Base-by-base conservation (phyloP, 2,888 invertebrate genomes). In the Melikaiella ostensackeni region DNA sequence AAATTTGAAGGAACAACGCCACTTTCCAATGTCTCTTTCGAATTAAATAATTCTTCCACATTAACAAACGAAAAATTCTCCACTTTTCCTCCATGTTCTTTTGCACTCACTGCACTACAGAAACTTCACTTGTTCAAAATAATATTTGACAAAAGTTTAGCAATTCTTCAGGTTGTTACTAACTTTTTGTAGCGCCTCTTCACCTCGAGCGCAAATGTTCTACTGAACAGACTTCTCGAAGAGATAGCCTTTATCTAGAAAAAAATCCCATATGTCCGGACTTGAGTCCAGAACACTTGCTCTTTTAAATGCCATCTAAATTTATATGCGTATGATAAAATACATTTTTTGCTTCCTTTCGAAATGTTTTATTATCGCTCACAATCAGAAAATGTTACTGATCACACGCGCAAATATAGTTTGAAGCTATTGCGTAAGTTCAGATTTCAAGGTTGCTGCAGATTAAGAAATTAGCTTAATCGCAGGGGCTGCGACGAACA, bases 31-130 rank as follows among this genome's bases (percentile, higher is more conserved):
- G 86, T 42, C 87, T 86, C 33, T 79, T 85, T 8, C 89, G 83
- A 16, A 89, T 86, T 19, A 87, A 61, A 19, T 84, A 78, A 77
- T 88, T 86, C 76, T 90, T 90, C 42, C 82, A 79, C 27, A 90
- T 38, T 1, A 90, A 79, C 24, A 89, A 79, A 19, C 76, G 50
- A 27, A 88, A 85, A 11, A 84, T 83, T 80, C 84, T 83, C 19
- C 70, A 70, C n/a, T 50, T 70, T n/a, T 30, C 30, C 30, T 70
- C 70, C 70, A 70, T 70, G 19, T 2, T n/a, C 2, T 7, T n/a
- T 27, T 38, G 1, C n/a, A 50, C n/a, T 42, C 70, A 70, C 70
- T 50, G 2, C 42, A 46, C 46, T 8, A n/a, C 2, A 62, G 11
- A 30, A n/a, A 27, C n/a, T 70, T 33, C 11, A 42, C 27, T 46